Evolutionary conservation across 2,797 vertebrate genomes (phyloP).

Genomic region (Dicrostonyx torquatus): DNA sequence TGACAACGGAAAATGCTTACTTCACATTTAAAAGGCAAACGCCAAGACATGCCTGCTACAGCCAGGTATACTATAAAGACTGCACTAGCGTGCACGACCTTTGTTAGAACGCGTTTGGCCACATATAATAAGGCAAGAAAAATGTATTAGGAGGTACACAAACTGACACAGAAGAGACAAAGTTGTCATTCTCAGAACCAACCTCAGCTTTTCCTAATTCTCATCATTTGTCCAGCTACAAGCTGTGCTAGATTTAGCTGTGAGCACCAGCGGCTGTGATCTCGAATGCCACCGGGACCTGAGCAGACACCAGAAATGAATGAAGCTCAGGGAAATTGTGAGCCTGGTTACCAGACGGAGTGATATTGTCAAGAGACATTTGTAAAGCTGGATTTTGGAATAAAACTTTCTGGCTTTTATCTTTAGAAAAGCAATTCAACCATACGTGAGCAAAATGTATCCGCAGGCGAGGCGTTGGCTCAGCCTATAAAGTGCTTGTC

Average conservation of each 20-base stretch:
- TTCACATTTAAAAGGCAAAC: conserved; percentile 6
- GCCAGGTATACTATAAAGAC: background rate
- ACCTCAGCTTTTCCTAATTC: background rate
- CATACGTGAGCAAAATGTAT: background rate
- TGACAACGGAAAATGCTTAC: conserved; percentile 4
- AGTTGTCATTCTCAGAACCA: conserved; percentile 16
- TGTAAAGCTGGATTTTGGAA: background rate
- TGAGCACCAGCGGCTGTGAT: background rate
- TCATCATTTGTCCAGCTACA: background rate
- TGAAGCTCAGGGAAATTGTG: fast-evolving
- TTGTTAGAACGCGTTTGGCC: background rate
- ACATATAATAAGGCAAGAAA: background rate
- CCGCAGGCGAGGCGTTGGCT: background rate
- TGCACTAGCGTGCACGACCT: background rate
- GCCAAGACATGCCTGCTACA: conserved; percentile 17
- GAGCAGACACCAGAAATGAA: background rate
- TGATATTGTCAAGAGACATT: background rate
- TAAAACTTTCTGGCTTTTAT: conserved; percentile 1
- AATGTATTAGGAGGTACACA: background rate
- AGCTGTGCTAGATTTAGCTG: background rate
- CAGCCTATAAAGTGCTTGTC: background rate
- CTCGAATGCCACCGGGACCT: background rate
- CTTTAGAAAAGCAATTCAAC: background rate
- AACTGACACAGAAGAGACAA: conserved; percentile 25
- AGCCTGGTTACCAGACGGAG: background rate